Base-by-base conservation (phyloP, 2,797 vertebrate species). In the Champsocephalus esox region DNA sequence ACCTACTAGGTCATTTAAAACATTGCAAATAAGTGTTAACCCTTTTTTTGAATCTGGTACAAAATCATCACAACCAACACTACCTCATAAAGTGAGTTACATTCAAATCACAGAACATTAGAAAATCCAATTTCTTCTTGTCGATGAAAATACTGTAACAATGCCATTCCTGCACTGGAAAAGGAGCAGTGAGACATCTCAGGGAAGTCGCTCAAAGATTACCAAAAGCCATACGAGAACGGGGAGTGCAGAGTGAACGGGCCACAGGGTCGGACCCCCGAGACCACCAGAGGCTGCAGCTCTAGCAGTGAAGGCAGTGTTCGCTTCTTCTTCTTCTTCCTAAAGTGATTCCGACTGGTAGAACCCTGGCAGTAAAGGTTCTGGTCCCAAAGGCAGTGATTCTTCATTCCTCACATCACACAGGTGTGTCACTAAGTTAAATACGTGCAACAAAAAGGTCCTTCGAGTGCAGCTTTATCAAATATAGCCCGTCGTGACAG, bases 81-180 rank as follows among this genome's bases (percentile, higher is more conserved):
- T 34, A 69, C 54, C 67, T 74, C 41, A 57, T 69, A 64, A 83
- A 65, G 61, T 75, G 69, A 46, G 72, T 77, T 81, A 88, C 82
- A 87, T 86, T 91, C 84, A 80, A 75, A 73, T 80, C 69, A 84
- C 78, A 80, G 72, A 41, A 66, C 16, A 46, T 84, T 90, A 88
- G 67, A 92, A 92, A 88, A 89, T 51, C 74, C 70, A 56, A 54
- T 75, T 79, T 64, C 34, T 67, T 78, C 44, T 58, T 43, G 13
- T 41, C 55, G 61, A 69, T 81, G 79, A 79, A 89, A 91, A 87
- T 77, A 85, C 14, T 69, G 45, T 83, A 82, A 73, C 69, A 52
- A 86, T 86, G 82, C 43, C 68, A 90, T 87, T 82, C 64, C 67
- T 38, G 34, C 63, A 74, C 64, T 69, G 21, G 54, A 78, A 80